phyloP scores from a whole-genome alignment of 2,888 invertebrate genomes.

The Ceriagrion tenellum region DNA sequence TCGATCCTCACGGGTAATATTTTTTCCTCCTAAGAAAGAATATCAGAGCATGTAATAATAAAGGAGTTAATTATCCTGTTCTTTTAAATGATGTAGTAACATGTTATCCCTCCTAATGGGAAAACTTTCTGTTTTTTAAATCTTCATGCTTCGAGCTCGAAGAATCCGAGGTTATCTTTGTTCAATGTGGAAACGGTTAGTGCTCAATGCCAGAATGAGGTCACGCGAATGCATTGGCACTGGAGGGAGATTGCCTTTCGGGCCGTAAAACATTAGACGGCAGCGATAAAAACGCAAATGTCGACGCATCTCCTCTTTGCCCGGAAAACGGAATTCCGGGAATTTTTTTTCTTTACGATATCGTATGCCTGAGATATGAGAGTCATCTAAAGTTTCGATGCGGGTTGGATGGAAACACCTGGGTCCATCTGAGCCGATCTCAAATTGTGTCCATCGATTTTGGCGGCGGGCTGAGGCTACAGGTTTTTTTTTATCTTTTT shows the following conservation, averaged over 20 bases:
- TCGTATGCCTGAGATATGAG: constrained; percentile 27
- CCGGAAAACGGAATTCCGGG: neutral
- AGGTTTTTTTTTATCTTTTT: neutral
- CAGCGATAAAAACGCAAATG: neutral
- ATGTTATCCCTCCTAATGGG: too few species aligned
- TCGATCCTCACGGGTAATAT: too few species aligned
- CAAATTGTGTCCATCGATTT: constrained; percentile 36
- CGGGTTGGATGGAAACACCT: neutral
- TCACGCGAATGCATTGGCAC: neutral
- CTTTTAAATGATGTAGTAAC: too few species aligned
- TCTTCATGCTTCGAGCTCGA: too few species aligned
- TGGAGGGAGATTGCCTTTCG: neutral
- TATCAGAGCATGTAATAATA: too few species aligned
- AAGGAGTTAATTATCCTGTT: too few species aligned
- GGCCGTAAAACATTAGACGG: neutral
- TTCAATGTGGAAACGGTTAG: neutral
- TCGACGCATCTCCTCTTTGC: neutral
- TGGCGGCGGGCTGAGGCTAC: neutral
- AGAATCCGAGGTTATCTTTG: neutral
- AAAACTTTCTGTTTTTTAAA: too few species aligned
- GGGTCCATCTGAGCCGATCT: constrained; percentile 7
- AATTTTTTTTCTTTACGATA: neutral
- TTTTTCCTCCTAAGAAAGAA: too few species aligned
- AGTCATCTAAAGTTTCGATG: constrained; percentile 21
- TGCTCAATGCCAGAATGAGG: neutral